A percentile compares a stretch with the other conserved stretches of the same genome.
Conservation (phyloP, 2,888 invertebrate species). For the Yponomeuta sedellus region DNA sequence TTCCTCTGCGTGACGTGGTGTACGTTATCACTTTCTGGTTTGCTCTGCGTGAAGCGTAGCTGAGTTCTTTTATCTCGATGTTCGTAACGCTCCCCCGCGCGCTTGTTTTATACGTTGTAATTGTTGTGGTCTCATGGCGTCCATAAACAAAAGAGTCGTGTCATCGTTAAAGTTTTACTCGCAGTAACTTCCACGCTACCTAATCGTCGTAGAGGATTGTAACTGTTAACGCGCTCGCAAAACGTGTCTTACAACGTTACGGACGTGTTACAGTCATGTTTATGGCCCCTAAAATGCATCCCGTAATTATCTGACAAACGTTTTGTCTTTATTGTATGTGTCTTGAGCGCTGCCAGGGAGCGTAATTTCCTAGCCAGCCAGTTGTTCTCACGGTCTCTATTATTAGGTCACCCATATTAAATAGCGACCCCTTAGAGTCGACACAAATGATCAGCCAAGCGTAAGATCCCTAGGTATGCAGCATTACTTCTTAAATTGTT, state of each 20-base stretch:
- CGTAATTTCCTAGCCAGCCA: not conserved
- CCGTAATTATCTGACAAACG: constrained; percentile 31
- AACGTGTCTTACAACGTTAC: constrained; percentile 34
- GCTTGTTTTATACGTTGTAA: not conserved
- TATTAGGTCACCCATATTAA: too few species aligned
- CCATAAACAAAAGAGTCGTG: constrained; percentile 40
- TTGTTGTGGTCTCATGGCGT: constrained; percentile 28
- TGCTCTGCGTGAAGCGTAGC: not conserved
- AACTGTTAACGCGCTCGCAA: constrained; percentile 31
- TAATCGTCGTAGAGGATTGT: constrained; percentile 27
- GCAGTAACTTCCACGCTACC: constrained; percentile 33
- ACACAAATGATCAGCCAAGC: too few species aligned
- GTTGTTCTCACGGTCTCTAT: not conserved
- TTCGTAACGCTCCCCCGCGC: not conserved
- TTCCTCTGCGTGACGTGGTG: not conserved
- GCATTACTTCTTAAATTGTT: too few species aligned
- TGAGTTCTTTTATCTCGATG: not conserved
- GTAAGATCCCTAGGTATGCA: too few species aligned
- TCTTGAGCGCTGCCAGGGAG: not conserved
- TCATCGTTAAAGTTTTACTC: constrained; percentile 43
- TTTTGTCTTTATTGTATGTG: constrained; percentile 43
- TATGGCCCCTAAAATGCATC: constrained; percentile 44
- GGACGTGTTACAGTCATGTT: constrained; percentile 36
- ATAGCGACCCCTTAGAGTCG: too few species aligned
- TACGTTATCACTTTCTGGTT: not conserved